phyloP scores from a whole-genome alignment of 2,888 invertebrate genomes.

The Hololepta plana region DNA sequence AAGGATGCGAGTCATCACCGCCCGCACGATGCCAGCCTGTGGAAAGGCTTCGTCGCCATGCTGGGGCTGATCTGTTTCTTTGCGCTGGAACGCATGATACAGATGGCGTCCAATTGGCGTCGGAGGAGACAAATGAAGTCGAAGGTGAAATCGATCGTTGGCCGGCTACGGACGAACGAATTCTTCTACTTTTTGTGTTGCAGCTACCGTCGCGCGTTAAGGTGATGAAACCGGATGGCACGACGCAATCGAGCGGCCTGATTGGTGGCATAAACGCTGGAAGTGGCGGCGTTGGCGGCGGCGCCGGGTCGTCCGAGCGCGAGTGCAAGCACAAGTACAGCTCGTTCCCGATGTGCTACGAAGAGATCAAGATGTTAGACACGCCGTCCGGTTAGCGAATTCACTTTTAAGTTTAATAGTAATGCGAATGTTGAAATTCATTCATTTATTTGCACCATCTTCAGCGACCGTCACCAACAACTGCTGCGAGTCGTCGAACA shows the following conservation, averaged over 20 bases:
- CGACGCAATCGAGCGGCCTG: conserved; percentile 28
- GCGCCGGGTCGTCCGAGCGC: conserved; percentile 36
- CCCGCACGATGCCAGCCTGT: conserved; percentile 53
- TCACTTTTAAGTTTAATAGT: too few species aligned
- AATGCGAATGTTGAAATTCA: too few species aligned
- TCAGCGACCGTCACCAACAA: too few species aligned
- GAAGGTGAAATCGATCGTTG: conserved; percentile 25
- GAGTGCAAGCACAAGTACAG: conserved; percentile 78
- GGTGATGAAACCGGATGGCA: conserved; percentile 49
- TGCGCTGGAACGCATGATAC: conserved; percentile 67
- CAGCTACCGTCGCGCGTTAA: conserved; percentile 47
- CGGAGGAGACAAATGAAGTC: conserved; percentile 51
- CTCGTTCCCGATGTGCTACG: conserved; percentile 77
- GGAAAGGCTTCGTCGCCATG: conserved; percentile 72
- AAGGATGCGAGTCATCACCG: conserved; percentile 17
- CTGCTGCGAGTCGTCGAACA: too few species aligned
- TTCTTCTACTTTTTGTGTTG: conserved; percentile 9
- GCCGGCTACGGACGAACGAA: not conserved
- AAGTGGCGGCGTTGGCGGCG: too few species aligned
- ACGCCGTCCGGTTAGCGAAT: too few species aligned
- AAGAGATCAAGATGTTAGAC: conserved; percentile 48
- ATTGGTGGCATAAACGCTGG: conserved; percentile 17
- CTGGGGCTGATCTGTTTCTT: conserved; percentile 78
- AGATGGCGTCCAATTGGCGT: conserved; percentile 64
- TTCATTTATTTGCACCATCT: conserved; percentile 1